phyloP scores from a whole-genome alignment of 2,888 invertebrate genomes.

The Emmelina monodactyla region DNA sequence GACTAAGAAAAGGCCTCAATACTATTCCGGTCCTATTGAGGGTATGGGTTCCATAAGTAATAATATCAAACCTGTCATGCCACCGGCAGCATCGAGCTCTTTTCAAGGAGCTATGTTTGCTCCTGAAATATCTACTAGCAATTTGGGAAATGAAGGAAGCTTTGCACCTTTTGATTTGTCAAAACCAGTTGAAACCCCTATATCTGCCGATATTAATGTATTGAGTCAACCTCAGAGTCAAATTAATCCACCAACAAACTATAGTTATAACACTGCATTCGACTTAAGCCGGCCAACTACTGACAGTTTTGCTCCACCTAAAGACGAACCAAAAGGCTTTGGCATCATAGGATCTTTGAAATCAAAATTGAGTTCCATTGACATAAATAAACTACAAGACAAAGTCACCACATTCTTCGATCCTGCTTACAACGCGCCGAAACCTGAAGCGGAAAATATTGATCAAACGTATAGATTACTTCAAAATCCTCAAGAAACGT shows the following conservation, averaged over 20 bases:
- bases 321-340: conserved; percentile 34
- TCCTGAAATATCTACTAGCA: conserved; percentile 21
- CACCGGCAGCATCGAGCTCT: conserved; percentile 23
- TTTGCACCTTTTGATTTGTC: conserved; percentile 7
- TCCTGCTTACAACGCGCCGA: conserved; percentile 40
- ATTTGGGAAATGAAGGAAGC: neutral
- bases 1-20: conserved; percentile 50
- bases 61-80: conserved; percentile 38
- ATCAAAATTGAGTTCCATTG: conserved; percentile 48
- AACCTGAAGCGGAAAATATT: conserved; percentile 18
- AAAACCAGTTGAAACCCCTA: conserved; percentile 8
- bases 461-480: conserved; percentile 10
- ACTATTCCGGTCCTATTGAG: conserved; percentile 57
- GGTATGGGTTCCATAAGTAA: conserved; percentile 47
- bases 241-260: conserved; percentile 12
- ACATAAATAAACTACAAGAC: conserved; percentile 55
- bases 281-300: conserved; percentile 41
- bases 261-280: conserved; percentile 34
- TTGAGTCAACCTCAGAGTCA: conserved; percentile 11
- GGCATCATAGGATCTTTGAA: conserved; percentile 56
- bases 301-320: conserved; percentile 28
- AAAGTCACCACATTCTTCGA: conserved; percentile 57
- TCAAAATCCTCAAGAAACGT: conserved; percentile 16
- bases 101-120: conserved; percentile 40
- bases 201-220: conserved; percentile 18